Evolutionary conservation across 2,888 invertebrate genomes (phyloP), one percentile per base, ranked within the genome.

Genomic region (Catocala fraxini): DNA sequence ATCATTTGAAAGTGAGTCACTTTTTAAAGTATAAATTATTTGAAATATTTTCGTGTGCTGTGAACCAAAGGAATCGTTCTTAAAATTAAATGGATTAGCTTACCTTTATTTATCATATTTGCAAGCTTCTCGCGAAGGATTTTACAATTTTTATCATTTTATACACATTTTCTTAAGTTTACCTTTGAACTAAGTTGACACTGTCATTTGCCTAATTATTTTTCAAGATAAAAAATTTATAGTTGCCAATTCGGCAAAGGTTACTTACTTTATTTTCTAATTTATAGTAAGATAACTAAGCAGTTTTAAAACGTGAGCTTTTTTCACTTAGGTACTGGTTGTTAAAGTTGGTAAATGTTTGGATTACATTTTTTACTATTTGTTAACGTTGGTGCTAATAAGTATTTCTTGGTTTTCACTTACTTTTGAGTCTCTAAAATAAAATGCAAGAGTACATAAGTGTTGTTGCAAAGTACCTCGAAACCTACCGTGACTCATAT

Each of bases 1-100:
- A 70, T 68, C 74, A 4, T 34, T 72, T 58, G 86, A 88, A 88
- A 86, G 90, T 91, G 87, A 90, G 90, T 88, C 71, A 65, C 54
- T 72, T 73, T 70, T 67, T 70, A 59, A 55, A 59, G 39, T 59
- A 57, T 56, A 53, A 64, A 67, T 71, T 74, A 56, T 49, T 59
- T 47, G 59, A 58, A 64, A 66, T 65, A 65, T 63, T 57, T 65
- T 51, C 46, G 45, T 33, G 47, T 47, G 11, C n/a, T 64, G 48
- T 51, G 54, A 57, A 49, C 42, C 12, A 7, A 47, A 57, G 48
- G 41, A 56, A 39, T 56, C 54, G 9, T 45, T 56, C 56, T 10
- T 33, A 42, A 9, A 6, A 51, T 33, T 47, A 51, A 51, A 59
- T n/a, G 47, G 2, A 48, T 51, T n/a, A 35, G 10, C 56, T 57